Base-by-base conservation (phyloP, 2,888 invertebrate genomes). In the Troides oblongomaculatus region DNA sequence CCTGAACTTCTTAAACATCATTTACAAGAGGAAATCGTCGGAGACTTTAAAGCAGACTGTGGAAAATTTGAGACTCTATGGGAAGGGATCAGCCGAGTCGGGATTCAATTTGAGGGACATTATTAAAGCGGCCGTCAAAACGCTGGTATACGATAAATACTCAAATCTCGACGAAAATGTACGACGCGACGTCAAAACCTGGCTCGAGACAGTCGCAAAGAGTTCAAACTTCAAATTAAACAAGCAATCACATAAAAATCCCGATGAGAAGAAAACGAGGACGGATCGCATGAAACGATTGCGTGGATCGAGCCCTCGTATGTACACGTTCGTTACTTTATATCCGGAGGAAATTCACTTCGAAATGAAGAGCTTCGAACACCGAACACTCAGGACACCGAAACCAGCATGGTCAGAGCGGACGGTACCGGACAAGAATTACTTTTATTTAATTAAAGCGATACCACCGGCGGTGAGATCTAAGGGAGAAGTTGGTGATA, bases 241-340 rank as follows among this genome's bases (percentile, higher is more conserved):
- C 36, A 14, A 1, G 46, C 8, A n/a, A 7, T n/a, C n/a, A 0
- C 43, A 53, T 50, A 36, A 21, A 53, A 12, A 30, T 25, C 2
- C 6, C 4, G 39, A 39, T 39, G 39, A 39, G 39, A 39, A 39
- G 39, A 8, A 57, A 18, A 43, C 12, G 1, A 57, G 36, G 23
- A 58, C 21, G 39, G 43, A 23, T 23, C 43, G 57, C 1, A 6
- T 18, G 18, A 53, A 53, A n/a, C 17, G 18, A 53, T 6, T 17
- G 3, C 17, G n/a, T 3, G 36, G 7, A 21, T 17, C 21, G 0
- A 57, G 6, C 1, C 21, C n/a, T 4, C 18, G 39, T 0, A 25
- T 17, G 7, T 58, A 58, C 17, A 59, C 69, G 4, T 69, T 69
- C 36, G 58, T 69, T 23, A 69, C 69, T 18, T 46, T 69, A 18